phyloP scores from a whole-genome alignment of 2,888 invertebrate species.

The Diabrotica balteata region DNA sequence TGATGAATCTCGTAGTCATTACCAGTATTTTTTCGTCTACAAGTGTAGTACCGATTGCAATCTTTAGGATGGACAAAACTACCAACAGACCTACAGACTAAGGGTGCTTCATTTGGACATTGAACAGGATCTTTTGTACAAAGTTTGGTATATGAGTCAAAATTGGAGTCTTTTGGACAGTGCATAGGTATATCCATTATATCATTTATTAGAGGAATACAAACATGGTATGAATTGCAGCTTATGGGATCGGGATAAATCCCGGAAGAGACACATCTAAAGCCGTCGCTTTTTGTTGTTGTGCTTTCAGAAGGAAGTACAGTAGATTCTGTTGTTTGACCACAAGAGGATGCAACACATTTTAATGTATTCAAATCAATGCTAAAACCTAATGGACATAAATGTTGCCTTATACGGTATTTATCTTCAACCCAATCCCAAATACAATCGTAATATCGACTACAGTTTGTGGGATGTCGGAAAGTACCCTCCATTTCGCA shows the following conservation, averaged over 20 bases:
- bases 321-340: constrained; percentile 13
- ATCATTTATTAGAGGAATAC: constrained; percentile 42
- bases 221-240: constrained; percentile 50
- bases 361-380: constrained; percentile 1
- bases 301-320: neutral
- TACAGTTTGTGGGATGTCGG: constrained; percentile 62
- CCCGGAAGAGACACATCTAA: constrained; percentile 45
- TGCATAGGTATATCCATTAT: constrained; percentile 43
- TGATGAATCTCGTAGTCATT: constrained; percentile 63
- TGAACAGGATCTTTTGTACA: constrained; percentile 50
- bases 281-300: constrained; percentile 23
- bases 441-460: constrained; percentile 64
- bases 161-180: constrained; percentile 47
- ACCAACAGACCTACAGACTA: constrained; percentile 57
- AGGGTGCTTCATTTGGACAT: constrained; percentile 45
- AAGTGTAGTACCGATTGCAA: constrained; percentile 65
- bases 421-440: constrained; percentile 63
- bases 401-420: constrained; percentile 62
- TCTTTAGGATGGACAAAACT: constrained; percentile 61
- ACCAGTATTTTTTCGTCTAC: constrained; percentile 61
- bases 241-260: constrained; percentile 47
- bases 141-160: constrained; percentile 43
- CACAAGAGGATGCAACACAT: constrained; percentile 13
- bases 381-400: constrained; percentile 54
- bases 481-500: constrained; percentile 59